phyloP scores from a whole-genome alignment of 1,140 invertebrate species.

The Brachionus manjavacas region DNA sequence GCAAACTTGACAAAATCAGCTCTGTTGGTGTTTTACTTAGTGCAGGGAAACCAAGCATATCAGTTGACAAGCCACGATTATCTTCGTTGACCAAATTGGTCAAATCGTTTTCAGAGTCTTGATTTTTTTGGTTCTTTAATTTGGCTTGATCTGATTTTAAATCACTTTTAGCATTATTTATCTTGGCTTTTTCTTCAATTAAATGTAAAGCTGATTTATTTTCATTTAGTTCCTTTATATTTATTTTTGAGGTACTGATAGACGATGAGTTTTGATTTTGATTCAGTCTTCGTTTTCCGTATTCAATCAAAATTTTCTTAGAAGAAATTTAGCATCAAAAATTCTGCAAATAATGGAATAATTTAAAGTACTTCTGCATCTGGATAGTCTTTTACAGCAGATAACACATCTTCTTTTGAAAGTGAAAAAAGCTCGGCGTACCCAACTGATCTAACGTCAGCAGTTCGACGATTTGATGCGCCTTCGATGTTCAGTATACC shows the following conservation, averaged over 20 bases:
- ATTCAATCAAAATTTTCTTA: constrained; percentile 39
- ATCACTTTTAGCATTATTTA: neutral
- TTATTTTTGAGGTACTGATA: constrained; percentile 3
- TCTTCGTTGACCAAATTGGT: neutral
- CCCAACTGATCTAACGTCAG: constrained; percentile 87
- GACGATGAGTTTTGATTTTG: constrained; percentile 32
- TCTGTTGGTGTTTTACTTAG: neutral
- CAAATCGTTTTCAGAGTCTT: neutral
- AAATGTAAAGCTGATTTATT: neutral
- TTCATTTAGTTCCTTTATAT: neutral
- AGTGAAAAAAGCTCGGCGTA: constrained; percentile 91
- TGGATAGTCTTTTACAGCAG: constrained; percentile 91
- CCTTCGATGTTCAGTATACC: constrained; percentile 91
- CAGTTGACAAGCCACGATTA: constrained; percentile 3
- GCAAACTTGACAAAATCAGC: neutral
- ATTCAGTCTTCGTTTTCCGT: constrained; percentile 11
- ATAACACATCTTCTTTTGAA: constrained; percentile 85
- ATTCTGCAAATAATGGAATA: neutral
- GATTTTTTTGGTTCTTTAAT: neutral
- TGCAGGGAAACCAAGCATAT: constrained; percentile 32
- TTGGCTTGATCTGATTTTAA: neutral
- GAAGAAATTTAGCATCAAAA: neutral
- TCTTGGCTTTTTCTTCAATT: neutral
- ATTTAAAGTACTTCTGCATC: constrained; percentile 74
- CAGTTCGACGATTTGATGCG: constrained; percentile 81